Percentiles rank a stretch among this genome's conserved stretches.
These are phyloP conservation scores for Nomada lathburiana DNA, from an alignment of 2,888 invertebrate genomes.

Conservation along the genomic window DNA sequence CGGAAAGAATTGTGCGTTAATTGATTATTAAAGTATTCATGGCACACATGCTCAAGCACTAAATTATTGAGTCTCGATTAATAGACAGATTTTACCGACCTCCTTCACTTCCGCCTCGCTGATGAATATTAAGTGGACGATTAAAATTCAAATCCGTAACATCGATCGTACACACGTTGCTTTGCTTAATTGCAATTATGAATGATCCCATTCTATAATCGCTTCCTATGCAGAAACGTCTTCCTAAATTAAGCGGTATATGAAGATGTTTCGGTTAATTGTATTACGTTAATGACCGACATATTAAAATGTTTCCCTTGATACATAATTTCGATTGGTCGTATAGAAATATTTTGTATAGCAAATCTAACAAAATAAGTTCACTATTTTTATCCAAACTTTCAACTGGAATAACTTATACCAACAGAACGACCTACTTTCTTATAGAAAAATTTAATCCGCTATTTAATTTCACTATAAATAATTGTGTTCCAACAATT, in stretches of 20 bases:
- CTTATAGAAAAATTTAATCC: not conserved
- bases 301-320: no score
- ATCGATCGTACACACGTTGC: conserved; percentile 20
- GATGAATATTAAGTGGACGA: conserved; percentile 46
- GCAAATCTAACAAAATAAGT: no score
- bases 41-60: conserved; percentile 24
- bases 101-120: conserved; percentile 17
- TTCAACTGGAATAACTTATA: no score
- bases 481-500: not conserved
- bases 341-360: no score
- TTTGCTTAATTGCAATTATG: conserved; percentile 27
- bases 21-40: conserved; percentile 34
- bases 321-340: no score
- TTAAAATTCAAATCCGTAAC: conserved; percentile 38
- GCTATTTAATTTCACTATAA: not conserved
- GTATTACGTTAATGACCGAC: not conserved
- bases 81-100: conserved; percentile 15
- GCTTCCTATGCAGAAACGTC: conserved; percentile 16
- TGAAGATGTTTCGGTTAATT: not conserved
- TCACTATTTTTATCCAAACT: no score
- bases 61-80: conserved; percentile 28
- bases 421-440: not conserved
- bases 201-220: conserved; percentile 17
- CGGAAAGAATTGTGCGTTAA: conserved; percentile 18
- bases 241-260: not conserved